Conservation (phyloP, 1,140 invertebrate genomes). For the Paramacrobiotus metropolitanus region DNA sequence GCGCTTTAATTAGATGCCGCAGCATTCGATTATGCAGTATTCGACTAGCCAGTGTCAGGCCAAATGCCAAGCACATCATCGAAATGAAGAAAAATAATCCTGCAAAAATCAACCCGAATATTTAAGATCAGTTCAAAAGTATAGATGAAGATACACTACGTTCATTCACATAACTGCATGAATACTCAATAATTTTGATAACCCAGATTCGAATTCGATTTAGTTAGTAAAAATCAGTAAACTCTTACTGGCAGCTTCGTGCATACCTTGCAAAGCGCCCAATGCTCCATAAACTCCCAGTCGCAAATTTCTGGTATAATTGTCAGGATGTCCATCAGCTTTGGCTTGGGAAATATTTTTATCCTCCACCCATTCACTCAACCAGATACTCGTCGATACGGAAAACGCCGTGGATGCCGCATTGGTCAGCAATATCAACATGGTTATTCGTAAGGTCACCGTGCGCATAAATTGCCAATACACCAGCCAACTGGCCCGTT, state of each 20-base stretch:
- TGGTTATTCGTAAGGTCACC: background rate
- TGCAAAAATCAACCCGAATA: background rate
- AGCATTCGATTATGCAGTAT: slow-evolving; percentile 16
- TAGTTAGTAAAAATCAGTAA: too few relatives aligned
- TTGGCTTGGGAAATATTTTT: background rate
- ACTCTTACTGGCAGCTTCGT: background rate
- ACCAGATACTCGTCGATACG: slow-evolving; percentile 7
- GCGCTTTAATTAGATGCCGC: slow-evolving; percentile 17
- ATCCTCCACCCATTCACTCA: slow-evolving; percentile 9
- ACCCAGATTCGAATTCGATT: too few relatives aligned
- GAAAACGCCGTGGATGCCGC: background rate
- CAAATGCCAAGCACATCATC: slow-evolving; percentile 17
- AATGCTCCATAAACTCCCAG: background rate
- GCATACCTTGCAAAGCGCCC: slow-evolving; percentile 39
- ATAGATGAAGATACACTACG: background rate
- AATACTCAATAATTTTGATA: too few relatives aligned
- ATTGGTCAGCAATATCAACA: slow-evolving; percentile 6
- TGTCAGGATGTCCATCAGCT: slow-evolving; percentile 5
- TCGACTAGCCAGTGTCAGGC: slow-evolving; percentile 18
- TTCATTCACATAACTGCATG: too few relatives aligned
- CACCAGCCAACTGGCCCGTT: background rate
- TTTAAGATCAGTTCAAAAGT: background rate
- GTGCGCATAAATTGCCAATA: background rate
- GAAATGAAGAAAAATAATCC: slow-evolving; percentile 13
- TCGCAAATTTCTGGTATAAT: background rate